A percentile compares a stretch with the other conserved stretches of the same genome.
Evolutionary conservation across 2,888 invertebrate species (phyloP).

Genomic region (Trichopria drosophilae): DNA sequence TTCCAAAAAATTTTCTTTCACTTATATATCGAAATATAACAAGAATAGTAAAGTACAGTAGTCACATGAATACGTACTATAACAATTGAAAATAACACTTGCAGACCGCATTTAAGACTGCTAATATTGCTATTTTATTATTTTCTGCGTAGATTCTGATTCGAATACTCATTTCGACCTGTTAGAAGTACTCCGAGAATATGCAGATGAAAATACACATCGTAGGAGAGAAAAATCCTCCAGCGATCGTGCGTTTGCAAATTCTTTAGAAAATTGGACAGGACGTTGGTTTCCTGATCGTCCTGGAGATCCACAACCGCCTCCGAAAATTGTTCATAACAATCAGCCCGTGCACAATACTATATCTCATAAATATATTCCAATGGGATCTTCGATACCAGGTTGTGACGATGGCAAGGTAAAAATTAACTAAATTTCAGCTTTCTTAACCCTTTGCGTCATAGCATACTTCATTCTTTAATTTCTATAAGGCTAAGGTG

Average conservation of each 20-base stretch:
- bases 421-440: conserved; percentile 29
- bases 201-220: conserved; percentile 23
- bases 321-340: conserved; percentile 41
- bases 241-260: conserved; percentile 37
- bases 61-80: no score
- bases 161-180: conserved; percentile 30
- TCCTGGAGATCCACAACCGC: conserved; percentile 41
- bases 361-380: conserved; percentile 34
- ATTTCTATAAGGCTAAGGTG: neutral
- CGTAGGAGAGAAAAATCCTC: conserved; percentile 32
- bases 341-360: no score
- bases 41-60: no score
- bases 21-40: no score
- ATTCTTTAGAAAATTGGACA: conserved; percentile 52
- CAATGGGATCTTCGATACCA: conserved; percentile 62
- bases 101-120: no score
- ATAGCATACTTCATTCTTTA: conserved; percentile 33
- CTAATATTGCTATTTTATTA: no score
- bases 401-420: conserved; percentile 73
- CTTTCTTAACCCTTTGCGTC: conserved; percentile 15
- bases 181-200: conserved; percentile 27
- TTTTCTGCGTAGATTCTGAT: conserved; percentile 33
- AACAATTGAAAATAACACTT: no score
- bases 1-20: no score
- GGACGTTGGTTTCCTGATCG: conserved; percentile 57